Evolutionary conservation across 2,113 vertebrate genomes (phyloP), one percentile per base, ranked within the genome.

Genomic region (Mastomys coucha): DNA sequence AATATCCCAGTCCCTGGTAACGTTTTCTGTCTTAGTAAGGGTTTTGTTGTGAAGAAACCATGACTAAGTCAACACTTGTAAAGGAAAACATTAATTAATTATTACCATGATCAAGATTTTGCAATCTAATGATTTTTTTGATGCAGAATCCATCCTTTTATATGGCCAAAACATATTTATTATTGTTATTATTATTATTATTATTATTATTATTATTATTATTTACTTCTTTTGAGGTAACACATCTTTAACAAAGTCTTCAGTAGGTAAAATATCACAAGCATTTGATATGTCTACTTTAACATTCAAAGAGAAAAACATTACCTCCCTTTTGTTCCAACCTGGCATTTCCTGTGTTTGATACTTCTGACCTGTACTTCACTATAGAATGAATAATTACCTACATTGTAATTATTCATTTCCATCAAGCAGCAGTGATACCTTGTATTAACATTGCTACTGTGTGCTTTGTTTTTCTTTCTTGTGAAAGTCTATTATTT

Each of bases 271-370:
- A 70, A 81, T 56, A 91, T 10, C 56, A 42, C 0, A 1, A 22
- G 16, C 2, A 72, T 90, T 95, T 75, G 22, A 56, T 49, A 78
- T 65, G 91, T 92, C 39, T 69, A 28, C 28, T 94, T 95, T 88
- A 88, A 95, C 13, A 94, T 73, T 78, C 51, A 85, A 22, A 94
- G 53, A 92, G 77, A 78, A 84, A 56, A 78, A 84, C 69, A 93
- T 78, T 58, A 63, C 31, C 53, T 95, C 84, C 33, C 9, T 94
- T 81, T n/a, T 8, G 6, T 58, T 63, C n/a, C 85, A 72, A 67
- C 13, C 9, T 45, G 39, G 8, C 26, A 87, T 84, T 89, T 89
- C 28, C 31, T 91, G 19, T 58, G 31, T 19, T 77, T 78, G 22
- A 22, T 16, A 33, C 14, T 88, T 94, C 84, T 96, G 93, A 78